Base-by-base conservation (phyloP, 2,888 invertebrate genomes). In the Calameuta idolon region DNA sequence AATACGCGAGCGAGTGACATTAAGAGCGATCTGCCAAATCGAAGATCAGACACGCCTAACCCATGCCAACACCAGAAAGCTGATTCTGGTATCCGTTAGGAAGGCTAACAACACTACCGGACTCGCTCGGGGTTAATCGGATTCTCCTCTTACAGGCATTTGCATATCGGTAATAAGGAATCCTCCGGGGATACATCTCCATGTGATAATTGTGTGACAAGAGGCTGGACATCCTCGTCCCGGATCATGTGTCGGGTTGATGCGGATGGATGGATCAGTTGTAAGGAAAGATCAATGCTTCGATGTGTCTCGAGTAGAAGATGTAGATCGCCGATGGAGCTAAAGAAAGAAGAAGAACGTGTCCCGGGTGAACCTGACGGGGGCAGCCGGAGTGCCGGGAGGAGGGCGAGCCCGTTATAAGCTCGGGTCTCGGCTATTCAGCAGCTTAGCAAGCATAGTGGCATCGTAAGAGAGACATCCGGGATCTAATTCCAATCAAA, bases 321-420 rank as follows among this genome's bases (percentile, higher is more conserved):
- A 55, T 55, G 55, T 55, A 35, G 69, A 74, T 71, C 55, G 75
- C 35, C 30, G n/a, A 33, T 37, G 34, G 37, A 73, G 78, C 55
- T 78, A 69, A 68, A 71, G 78, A 79, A 69, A 75, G 55, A 75
- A 75, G 75, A 37, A 75, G 34, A 74, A 55, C 75, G 69, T 34
- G n/a, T 69, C 37, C 34, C 37, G 34, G 69, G 73, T 35, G 75
- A 34, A 69, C 82, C 78, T 76, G 80, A 82, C 78, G 83, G 92
- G 79, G 85, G 91, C 69, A 93, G 93, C 90, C 90, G 91, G 34
- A 89, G 40, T 85, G 90, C 69, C 93, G 92, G 78, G 94, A 93
- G 89, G 92, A 93, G 86, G 94, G 93, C 93, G 92, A 92, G 76
- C 92, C 93, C 87, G 91, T 91, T 91, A 91, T 91, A 91, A 94